phyloP scores from a whole-genome alignment of 2,797 vertebrate species.

The Hozukius guyotensis region DNA sequence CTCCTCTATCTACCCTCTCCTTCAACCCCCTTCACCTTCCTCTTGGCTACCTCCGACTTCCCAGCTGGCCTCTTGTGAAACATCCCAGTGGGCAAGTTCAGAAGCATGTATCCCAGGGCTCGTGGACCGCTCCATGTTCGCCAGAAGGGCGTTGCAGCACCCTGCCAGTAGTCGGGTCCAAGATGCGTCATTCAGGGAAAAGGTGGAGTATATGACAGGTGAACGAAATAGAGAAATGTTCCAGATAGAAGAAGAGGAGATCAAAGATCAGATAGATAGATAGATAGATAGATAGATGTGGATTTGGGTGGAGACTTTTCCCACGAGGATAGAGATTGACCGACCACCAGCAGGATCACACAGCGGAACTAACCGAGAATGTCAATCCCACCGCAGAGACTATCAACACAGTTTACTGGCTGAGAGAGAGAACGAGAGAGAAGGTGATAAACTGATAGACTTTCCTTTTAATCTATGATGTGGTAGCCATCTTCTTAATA shows the following conservation, averaged over 20 bases:
- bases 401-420: slow-evolving; percentile 36
- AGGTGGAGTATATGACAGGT: slow-evolving; percentile 56
- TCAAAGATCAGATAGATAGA: slow-evolving; percentile 15
- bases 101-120: slow-evolving; percentile 51
- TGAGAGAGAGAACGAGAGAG: background rate
- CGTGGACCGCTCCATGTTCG: slow-evolving; percentile 13
- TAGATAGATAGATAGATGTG: background rate
- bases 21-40: slow-evolving; percentile 57
- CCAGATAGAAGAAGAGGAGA: background rate
- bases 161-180: slow-evolving; percentile 49
- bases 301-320: slow-evolving; percentile 32
- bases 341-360: slow-evolving; percentile 36
- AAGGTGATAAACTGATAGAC: background rate
- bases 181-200: slow-evolving; percentile 57
- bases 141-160: slow-evolving; percentile 51
- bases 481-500: background rate
- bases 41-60: slow-evolving; percentile 52
- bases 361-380: slow-evolving; percentile 51
- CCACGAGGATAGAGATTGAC: slow-evolving; percentile 40
- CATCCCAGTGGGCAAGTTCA: slow-evolving; percentile 65
- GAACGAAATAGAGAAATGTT: slow-evolving; percentile 20
- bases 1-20: slow-evolving; percentile 39
- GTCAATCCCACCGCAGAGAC: slow-evolving; percentile 44
- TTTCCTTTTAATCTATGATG: background rate
- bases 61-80: slow-evolving; percentile 71